Conservation (phyloP, 2,113 vertebrate genomes). For the Alosa alosa region DNA sequence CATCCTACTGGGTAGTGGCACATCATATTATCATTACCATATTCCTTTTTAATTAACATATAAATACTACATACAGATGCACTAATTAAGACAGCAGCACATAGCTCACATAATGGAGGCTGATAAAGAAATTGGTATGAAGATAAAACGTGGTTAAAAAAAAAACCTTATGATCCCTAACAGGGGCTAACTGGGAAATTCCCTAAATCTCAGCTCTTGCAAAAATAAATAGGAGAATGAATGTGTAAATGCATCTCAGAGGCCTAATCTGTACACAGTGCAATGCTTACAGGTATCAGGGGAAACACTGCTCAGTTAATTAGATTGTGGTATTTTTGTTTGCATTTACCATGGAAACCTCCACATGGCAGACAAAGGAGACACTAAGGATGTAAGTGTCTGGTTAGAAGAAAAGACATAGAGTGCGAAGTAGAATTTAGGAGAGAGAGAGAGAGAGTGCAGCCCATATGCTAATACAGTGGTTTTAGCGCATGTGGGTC, state of each 20-base stretch:
- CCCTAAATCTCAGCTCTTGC: not conserved
- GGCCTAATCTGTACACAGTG: not conserved
- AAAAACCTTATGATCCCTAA: not conserved
- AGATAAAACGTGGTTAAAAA: not conserved
- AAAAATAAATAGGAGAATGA: not conserved
- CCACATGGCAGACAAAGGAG: not conserved
- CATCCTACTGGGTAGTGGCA: not conserved
- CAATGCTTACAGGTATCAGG: slow-evolving; percentile 8
- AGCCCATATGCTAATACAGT: not conserved
- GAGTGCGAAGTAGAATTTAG: not conserved
- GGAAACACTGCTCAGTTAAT: not conserved
- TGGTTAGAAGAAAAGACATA: not conserved
- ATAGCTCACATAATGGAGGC: not conserved
- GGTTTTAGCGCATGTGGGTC: not conserved
- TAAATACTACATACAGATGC: not conserved
- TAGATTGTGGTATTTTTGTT: slow-evolving; percentile 12
- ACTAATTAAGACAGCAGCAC: not conserved
- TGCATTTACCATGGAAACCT: not conserved
- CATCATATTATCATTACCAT: not conserved
- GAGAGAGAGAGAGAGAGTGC: not conserved
- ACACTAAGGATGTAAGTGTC: not conserved
- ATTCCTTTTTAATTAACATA: not conserved
- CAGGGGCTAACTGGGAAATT: not conserved
- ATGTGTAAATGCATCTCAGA: not conserved
- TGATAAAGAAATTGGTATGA: not conserved